These are phyloP conservation scores for Sympetrum striolatum DNA, from an alignment of 2,888 invertebrate species.

Conservation along the genomic window DNA sequence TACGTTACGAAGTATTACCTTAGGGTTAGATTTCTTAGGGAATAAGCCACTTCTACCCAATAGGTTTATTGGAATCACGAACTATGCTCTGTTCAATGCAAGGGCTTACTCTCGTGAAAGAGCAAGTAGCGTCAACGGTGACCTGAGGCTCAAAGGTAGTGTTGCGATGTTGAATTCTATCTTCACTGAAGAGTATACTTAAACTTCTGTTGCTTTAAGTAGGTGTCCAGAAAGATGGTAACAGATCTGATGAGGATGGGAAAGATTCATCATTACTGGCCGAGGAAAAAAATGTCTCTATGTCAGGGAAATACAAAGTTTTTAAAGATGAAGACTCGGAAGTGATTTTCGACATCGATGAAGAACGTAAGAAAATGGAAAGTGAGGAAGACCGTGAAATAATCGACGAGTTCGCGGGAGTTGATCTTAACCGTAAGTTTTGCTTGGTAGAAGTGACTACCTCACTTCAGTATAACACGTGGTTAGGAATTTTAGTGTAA, in stretches of 20 bases:
- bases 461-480: not conserved
- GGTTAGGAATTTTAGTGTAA: no score
- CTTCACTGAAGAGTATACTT: not conserved
- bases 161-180: not conserved
- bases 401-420: conserved; percentile 70
- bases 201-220: not conserved
- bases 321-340: conserved; percentile 75
- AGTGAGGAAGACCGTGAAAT: conserved; percentile 55
- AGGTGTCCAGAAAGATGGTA: not conserved
- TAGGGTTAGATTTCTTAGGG: not conserved
- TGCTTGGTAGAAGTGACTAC: conserved; percentile 81
- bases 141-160: not conserved
- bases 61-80: not conserved
- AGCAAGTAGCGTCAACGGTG: not conserved
- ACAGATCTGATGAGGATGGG: not conserved
- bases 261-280: not conserved
- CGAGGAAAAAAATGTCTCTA: not conserved
- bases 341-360: conserved; percentile 76
- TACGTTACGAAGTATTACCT: not conserved
- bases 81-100: not conserved
- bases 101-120: not conserved
- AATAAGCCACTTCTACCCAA: no score
- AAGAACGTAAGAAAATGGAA: conserved; percentile 61
- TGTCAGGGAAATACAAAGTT: conserved; percentile 67
- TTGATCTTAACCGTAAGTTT: conserved; percentile 68